phyloP scores from a whole-genome alignment of 92 coral and sea anemone species.

The Porites cylindrica region DNA sequence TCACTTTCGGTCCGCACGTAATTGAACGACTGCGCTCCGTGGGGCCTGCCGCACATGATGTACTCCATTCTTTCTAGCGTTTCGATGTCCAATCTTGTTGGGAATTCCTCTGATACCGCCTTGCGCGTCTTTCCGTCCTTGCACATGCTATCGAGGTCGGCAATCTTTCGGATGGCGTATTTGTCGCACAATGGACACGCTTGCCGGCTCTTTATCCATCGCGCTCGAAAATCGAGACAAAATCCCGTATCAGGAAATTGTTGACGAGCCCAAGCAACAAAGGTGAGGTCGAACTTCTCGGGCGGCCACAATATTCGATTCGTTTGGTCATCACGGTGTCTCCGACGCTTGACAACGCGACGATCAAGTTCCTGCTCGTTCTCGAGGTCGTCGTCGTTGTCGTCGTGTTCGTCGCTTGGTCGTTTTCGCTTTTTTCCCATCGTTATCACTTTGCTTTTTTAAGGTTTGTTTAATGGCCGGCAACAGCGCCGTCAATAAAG shows the following conservation, averaged over 20 bases:
- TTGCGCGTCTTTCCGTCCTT: background rate
- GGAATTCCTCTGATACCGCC: background rate
- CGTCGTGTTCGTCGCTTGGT: background rate
- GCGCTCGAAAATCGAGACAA: slow-evolving; percentile 3
- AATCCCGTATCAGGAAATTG: background rate
- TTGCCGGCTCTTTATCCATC: background rate
- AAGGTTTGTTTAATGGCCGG: slow-evolving; percentile 20
- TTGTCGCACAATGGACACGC: background rate
- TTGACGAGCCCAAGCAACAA: background rate
- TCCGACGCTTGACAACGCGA: background rate
- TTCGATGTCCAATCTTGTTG: background rate
- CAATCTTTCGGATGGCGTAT: background rate
- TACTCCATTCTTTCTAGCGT: background rate
- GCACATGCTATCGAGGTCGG: background rate
- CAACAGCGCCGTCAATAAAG: background rate
- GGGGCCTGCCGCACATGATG: background rate
- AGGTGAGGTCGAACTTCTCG: background rate
- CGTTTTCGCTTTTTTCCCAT: background rate
- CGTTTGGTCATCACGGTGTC: background rate
- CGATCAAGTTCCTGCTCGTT: background rate
- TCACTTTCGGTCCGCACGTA: background rate
- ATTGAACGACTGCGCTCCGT: background rate
- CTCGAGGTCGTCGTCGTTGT: background rate
- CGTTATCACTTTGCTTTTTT: background rate
- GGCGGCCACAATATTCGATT: background rate